These are phyloP conservation scores for Taeniopygia guttata DNA, from an alignment of 2,797 vertebrate species.

Conservation along the genomic window DNA sequence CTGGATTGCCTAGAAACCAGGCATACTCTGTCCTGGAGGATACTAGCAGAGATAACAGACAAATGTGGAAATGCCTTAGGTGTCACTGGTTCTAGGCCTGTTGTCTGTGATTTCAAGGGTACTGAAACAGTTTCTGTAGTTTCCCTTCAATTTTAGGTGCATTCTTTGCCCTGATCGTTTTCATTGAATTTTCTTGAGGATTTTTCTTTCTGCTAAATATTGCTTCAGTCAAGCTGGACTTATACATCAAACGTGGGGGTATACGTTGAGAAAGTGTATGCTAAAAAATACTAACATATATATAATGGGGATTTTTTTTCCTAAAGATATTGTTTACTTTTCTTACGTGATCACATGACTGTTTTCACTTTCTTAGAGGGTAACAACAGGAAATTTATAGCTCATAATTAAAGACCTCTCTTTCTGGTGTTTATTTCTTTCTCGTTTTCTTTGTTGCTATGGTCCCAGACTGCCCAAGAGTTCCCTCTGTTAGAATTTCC, in stretches of 20 bases:
- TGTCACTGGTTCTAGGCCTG: not conserved
- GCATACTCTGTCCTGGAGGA: not conserved
- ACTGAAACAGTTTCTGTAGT: not conserved
- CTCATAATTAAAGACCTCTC: not conserved
- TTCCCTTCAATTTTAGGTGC: not conserved
- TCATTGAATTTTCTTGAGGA: not conserved
- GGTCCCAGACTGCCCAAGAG: not conserved
- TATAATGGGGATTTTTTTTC: not conserved
- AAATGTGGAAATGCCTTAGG: not conserved
- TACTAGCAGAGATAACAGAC: not conserved
- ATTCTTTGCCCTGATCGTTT: not conserved
- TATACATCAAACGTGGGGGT: not conserved
- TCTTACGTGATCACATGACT: not conserved
- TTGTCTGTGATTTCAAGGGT: not conserved
- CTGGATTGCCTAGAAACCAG: not conserved
- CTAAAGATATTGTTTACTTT: not conserved
- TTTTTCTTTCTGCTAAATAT: not conserved
- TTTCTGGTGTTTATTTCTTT: not conserved
- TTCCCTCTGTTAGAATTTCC: not conserved
- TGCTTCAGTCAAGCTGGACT: not conserved
- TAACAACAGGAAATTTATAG: not conserved
- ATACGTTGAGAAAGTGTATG: not conserved
- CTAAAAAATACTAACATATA: not conserved
- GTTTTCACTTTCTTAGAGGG: not conserved
- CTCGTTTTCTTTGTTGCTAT: not conserved